Percentiles rank a stretch among this genome's conserved stretches.
phyloP scores from a whole-genome alignment of 2,888 invertebrate genomes.

The Nomada fucata region DNA sequence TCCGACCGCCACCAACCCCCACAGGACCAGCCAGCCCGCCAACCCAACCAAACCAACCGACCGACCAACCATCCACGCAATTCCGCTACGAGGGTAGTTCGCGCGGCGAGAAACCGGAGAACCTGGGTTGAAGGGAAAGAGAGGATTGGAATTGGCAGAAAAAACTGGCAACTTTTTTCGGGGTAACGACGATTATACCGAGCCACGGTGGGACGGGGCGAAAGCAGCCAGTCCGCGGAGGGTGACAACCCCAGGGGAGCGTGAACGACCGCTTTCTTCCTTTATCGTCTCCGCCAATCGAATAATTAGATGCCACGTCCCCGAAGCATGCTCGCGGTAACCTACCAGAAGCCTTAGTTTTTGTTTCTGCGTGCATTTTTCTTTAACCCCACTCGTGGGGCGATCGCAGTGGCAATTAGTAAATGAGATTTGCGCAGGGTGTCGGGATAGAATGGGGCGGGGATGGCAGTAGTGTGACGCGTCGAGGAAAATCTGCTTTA shows the following conservation, averaged over 20 bases:
- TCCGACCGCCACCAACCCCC: conserved; percentile 37
- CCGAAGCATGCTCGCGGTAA: background rate
- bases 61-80: conserved; percentile 35
- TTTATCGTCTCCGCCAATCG: conserved; percentile 54
- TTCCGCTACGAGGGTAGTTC: conserved; percentile 4
- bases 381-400: background rate
- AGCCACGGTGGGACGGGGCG: conserved; percentile 39
- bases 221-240: conserved; percentile 19
- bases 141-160: conserved; percentile 31
- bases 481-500: too few relatives aligned
- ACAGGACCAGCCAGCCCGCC: conserved; percentile 25
- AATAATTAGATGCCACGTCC: conserved; percentile 56
- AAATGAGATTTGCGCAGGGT: too few relatives aligned
- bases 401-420: too few relatives aligned
- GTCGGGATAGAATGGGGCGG: too few relatives aligned
- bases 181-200: conserved; percentile 61
- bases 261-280: conserved; percentile 63
- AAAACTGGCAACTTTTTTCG: conserved; percentile 64
- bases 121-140: background rate
- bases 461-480: too few relatives aligned
- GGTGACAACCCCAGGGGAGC: conserved; percentile 64
- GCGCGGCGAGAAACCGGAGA: conserved; percentile 24
- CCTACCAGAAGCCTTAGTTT: background rate
- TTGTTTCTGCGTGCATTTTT: background rate
- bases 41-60: background rate